Evolutionary conservation across 2,113 vertebrate genomes (phyloP), one percentile per base, ranked within the genome.

Genomic region (Raja brachyura): DNA sequence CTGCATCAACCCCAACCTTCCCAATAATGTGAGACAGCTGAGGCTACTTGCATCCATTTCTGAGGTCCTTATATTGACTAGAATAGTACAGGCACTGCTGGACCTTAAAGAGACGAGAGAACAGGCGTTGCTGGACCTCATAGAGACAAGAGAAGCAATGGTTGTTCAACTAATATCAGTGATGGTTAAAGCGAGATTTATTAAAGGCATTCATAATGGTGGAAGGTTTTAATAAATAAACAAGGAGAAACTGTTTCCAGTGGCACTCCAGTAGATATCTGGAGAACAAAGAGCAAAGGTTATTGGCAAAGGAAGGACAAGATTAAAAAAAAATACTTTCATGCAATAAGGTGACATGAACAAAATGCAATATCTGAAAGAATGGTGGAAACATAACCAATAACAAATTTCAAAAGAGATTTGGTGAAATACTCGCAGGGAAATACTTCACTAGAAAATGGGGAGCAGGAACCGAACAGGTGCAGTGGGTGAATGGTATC

Each of bases 21-120:
- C 83, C 83, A 56, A 63, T 88, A 63, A 25, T 63, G 83, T n/a
- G 25, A 59, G 63, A 88, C 61, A 31, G 83, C 83, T 86, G 83
- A 48, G 83, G 61, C 11, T 86, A 61, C 39, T 86, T 86, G 83
- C 61, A 59, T 63, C 56, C 83, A 31, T 13, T 31, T 61, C 56
- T n/a, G 11, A 59, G 28, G 13, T 10, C 59, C 13, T 61, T 86
- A 14, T 63, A 6, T 86, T 86, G 59, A 86, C 13, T 63, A 86
- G 83, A 63, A 86, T 11, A 28, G 28, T 10, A 63, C 56, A 1
- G 63, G 56, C 1, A 28, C 14, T n/a, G 83, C 1, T 28, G 83
- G 56, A 61, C 5, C 13, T 86, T 25, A 86, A 28, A 56, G 54
- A 83, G 48, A 59, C 79, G 14, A 81, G 6, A 22, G 31, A n/a